Evolutionary conservation across 2,888 invertebrate species (phyloP).

Genomic region (Campoplex capitator): DNA sequence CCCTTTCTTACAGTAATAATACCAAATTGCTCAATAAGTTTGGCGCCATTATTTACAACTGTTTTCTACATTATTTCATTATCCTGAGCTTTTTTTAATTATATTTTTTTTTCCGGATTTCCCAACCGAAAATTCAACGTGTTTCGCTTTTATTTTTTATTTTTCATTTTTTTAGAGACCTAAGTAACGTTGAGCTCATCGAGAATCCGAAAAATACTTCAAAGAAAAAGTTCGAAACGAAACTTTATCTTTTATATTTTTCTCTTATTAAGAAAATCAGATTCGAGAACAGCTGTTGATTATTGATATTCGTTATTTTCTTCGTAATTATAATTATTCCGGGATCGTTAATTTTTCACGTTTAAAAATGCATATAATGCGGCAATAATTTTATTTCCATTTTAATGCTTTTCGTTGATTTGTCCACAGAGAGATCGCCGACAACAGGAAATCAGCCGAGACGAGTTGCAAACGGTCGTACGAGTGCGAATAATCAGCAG

Average conservation of each 20-base stretch:
- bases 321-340: not conserved
- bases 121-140: no score
- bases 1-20: not conserved
- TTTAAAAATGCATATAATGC: not conserved
- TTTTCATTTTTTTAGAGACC: not conserved
- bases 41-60: slow-evolving; percentile 17
- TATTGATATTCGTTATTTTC: not conserved
- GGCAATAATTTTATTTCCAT: slow-evolving; percentile 1
- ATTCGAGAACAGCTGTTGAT: not conserved
- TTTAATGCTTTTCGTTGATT: slow-evolving; percentile 6
- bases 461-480: slow-evolving; percentile 79
- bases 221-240: no score
- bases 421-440: slow-evolving; percentile 79
- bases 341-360: not conserved
- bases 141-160: no score
- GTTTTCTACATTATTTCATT: not conserved
- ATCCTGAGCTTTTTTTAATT: not conserved
- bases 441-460: slow-evolving; percentile 79
- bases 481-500: slow-evolving; percentile 65
- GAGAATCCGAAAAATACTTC: no score
- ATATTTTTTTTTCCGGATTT: not conserved
- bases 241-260: not conserved
- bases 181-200: not conserved
- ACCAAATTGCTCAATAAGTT: slow-evolving; percentile 18
- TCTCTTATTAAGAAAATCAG: not conserved